Percentiles rank a stretch among this genome's conserved stretches.
Evolutionary conservation across 1,140 invertebrate species (phyloP).

Genomic region (Drosophila oshimai): DNA sequence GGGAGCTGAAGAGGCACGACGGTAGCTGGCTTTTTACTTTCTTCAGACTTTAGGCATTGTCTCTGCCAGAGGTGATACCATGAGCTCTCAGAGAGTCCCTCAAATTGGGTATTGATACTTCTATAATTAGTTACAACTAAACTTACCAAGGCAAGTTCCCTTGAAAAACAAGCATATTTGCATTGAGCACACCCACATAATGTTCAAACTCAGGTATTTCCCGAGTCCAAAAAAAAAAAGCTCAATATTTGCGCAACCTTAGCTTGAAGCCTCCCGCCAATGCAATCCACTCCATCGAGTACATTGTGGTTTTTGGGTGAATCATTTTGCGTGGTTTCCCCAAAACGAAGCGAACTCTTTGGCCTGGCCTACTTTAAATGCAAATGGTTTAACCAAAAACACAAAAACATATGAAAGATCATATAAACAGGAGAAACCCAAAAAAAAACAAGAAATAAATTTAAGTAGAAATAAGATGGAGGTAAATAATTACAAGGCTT

Average conservation of each 20-base stretch:
- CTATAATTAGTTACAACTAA: too few relatives aligned
- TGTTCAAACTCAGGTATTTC: slow-evolving; percentile 48
- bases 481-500: slow-evolving; percentile 28
- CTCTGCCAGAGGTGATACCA: background rate
- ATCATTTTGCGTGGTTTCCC: slow-evolving; percentile 70
- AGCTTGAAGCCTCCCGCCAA: slow-evolving; percentile 18
- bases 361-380: slow-evolving; percentile 64
- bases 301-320: slow-evolving; percentile 43
- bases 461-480: background rate
- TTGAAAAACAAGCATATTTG: slow-evolving; percentile 20
- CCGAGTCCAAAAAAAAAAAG: slow-evolving; percentile 16
- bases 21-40: slow-evolving; percentile 73
- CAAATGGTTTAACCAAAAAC: slow-evolving; percentile 35
- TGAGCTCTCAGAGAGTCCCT: background rate
- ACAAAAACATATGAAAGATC: slow-evolving; percentile 14
- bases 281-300: slow-evolving; percentile 19
- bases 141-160: too few relatives aligned
- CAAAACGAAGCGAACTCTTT: slow-evolving; percentile 27
- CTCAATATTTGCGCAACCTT: slow-evolving; percentile 64
- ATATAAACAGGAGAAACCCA: slow-evolving; percentile 28
- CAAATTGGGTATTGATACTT: background rate
- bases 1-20: slow-evolving; percentile 45
- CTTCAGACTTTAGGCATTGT: slow-evolving; percentile 48
- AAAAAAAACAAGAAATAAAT: slow-evolving; percentile 2
- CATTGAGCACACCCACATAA: slow-evolving; percentile 51